Evolutionary conservation across 1,140 invertebrate species (phyloP).

Genomic region (Leptinotarsa defecta): DNA sequence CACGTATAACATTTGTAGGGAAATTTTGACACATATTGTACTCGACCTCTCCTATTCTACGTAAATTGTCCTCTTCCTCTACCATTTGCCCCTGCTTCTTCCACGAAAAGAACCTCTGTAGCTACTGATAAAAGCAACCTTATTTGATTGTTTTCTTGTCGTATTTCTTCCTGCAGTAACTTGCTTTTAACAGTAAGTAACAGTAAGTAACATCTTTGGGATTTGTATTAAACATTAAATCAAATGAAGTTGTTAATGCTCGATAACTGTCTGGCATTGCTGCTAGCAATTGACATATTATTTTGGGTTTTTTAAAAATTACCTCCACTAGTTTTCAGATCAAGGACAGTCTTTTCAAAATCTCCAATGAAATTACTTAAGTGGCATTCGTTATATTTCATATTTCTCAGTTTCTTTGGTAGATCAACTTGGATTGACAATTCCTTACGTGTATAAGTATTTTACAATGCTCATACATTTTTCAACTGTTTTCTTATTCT

Average conservation of each 20-base stretch:
- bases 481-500: not conserved
- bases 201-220: not conserved
- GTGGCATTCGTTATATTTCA: slow-evolving; percentile 1
- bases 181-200: not conserved
- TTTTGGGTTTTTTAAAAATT: not conserved
- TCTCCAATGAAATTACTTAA: not conserved
- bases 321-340: slow-evolving; percentile 15
- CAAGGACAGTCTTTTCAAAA: not conserved
- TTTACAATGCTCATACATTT: not conserved
- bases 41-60: not conserved
- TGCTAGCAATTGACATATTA: slow-evolving; percentile 3
- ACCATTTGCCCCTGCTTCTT: not conserved
- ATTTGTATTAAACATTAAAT: not conserved
- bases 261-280: not conserved
- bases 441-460: not conserved
- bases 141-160: not conserved
- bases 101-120: not conserved
- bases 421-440: not conserved
- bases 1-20: not conserved
- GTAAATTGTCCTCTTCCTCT: not conserved
- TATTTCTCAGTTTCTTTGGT: not conserved
- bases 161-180: not conserved
- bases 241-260: not conserved
- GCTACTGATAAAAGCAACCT: too few species aligned
- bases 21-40: not conserved